These are phyloP conservation scores for Xylota sylvarum DNA, from an alignment of 2,888 invertebrate genomes.

Conservation along the genomic window DNA sequence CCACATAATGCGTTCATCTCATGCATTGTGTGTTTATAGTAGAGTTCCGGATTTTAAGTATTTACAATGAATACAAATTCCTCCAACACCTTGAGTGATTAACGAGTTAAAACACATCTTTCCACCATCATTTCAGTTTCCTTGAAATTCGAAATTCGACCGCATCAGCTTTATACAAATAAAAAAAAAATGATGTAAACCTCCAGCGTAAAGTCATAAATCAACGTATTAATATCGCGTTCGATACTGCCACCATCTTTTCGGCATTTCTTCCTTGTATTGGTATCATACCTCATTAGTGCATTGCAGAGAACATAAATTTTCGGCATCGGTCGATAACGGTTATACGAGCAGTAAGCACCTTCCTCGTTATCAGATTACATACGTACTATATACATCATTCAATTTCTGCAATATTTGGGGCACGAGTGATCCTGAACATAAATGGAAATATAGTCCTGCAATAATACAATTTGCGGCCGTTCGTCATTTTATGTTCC, in stretches of 20 bases:
- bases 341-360: conserved; percentile 19
- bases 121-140: background rate
- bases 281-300: conserved; percentile 48
- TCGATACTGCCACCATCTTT: background rate
- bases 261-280: conserved; percentile 1
- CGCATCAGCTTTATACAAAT: background rate
- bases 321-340: conserved; percentile 33
- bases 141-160: conserved; percentile 6
- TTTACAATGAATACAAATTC: background rate
- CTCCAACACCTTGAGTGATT: background rate
- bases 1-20: background rate
- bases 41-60: background rate
- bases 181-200: conserved; percentile 18
- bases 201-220: background rate
- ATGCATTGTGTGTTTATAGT: background rate
- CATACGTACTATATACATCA: background rate
- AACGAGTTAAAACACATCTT: conserved; percentile 11
- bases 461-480: conserved; percentile 60
- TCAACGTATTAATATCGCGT: conserved; percentile 18
- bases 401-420: conserved; percentile 30
- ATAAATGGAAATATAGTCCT: conserved; percentile 44
- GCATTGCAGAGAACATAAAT: conserved; percentile 34
- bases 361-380: conserved; percentile 19
- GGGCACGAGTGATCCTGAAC: conserved; percentile 32
- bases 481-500: conserved; percentile 65